Evolutionary conservation across 2,888 invertebrate genomes (phyloP).

Genomic region (Nomada fabriciana): DNA sequence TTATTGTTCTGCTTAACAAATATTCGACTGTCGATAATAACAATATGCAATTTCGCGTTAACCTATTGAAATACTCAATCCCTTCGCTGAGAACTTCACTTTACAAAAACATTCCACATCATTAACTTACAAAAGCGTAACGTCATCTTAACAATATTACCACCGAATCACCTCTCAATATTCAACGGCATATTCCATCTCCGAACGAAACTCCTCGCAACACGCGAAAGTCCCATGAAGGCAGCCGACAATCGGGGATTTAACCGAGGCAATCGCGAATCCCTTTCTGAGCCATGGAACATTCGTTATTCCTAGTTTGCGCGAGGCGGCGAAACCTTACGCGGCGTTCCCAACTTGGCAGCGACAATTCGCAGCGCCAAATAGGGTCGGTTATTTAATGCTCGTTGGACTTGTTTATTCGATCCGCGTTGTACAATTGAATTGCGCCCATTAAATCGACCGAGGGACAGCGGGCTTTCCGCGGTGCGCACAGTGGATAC

Average conservation of each 20-base stretch:
- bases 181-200: neutral
- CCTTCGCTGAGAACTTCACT: no score
- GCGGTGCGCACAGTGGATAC: slow-evolving; percentile 1
- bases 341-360: slow-evolving; percentile 43
- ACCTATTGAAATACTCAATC: no score
- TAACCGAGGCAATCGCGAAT: slow-evolving; percentile 27
- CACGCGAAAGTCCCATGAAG: neutral
- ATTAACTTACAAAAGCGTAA: no score
- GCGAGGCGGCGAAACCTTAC: slow-evolving; percentile 35
- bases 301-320: slow-evolving; percentile 51
- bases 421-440: slow-evolving; percentile 50
- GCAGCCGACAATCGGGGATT: neutral
- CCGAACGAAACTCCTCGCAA: neutral
- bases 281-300: slow-evolving; percentile 28
- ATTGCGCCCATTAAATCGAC: slow-evolving; percentile 57
- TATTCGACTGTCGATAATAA: no score
- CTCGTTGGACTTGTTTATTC: slow-evolving; percentile 59
- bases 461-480: slow-evolving; percentile 31
- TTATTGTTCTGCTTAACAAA: no score
- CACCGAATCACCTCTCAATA: neutral
- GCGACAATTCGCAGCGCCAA: slow-evolving; percentile 58
- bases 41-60: no score
- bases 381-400: slow-evolving; percentile 60
- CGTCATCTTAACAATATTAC: no score
- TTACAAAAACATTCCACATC: no score